phyloP scores from a whole-genome alignment of 2,113 vertebrate species.

The Aptenodytes forsteri region DNA sequence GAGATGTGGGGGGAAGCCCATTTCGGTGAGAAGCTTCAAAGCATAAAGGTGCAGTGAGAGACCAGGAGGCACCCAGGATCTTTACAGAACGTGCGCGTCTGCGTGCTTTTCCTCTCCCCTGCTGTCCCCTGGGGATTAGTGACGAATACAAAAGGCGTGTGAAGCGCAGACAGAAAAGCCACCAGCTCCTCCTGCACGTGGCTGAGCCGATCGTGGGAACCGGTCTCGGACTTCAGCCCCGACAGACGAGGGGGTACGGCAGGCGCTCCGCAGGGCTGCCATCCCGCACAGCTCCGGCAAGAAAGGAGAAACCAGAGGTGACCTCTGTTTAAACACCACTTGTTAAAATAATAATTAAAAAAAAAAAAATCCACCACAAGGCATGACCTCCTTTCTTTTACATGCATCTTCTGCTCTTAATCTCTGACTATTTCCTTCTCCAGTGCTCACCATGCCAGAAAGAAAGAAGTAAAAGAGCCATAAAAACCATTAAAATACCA shows the following conservation, averaged over 20 bases:
- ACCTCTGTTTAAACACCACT: background rate
- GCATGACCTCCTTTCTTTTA: background rate
- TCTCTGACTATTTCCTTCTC: background rate
- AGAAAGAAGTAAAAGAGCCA: background rate
- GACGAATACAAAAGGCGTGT: background rate
- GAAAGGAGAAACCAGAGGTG: background rate
- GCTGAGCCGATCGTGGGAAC: background rate
- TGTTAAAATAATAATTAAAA: background rate
- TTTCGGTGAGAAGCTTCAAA: background rate
- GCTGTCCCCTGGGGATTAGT: background rate
- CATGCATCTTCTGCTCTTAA: background rate
- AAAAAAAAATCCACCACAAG: background rate
- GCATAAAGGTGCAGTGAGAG: background rate
- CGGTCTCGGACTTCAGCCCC: accelerated
- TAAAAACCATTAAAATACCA: background rate
- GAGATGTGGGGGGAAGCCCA: background rate
- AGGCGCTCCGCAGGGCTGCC: background rate
- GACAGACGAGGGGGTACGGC: accelerated
- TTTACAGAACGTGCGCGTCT: accelerated
- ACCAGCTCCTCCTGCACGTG: background rate
- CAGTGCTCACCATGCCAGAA: background rate
- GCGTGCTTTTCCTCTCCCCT: background rate
- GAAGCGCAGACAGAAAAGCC: background rate
- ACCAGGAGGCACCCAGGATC: background rate
- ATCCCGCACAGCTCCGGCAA: background rate